These are phyloP conservation scores for Aporrectodea caliginosa DNA, from an alignment of 1,140 invertebrate species.

Conservation along the genomic window DNA sequence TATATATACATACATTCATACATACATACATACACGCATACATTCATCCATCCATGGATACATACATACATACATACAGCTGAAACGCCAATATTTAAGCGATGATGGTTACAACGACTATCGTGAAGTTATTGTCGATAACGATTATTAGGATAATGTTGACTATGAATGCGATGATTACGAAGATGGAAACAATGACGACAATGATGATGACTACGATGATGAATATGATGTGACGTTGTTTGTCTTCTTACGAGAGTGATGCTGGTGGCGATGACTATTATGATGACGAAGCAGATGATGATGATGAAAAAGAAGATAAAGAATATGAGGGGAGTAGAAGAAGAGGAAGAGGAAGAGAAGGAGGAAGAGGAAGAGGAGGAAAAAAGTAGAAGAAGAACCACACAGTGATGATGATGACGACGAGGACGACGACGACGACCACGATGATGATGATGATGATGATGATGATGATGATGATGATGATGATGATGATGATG, in stretches of 20 bases:
- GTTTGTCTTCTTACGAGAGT: too few species aligned
- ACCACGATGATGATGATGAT: not conserved
- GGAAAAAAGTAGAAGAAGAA: not conserved
- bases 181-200: too few species aligned
- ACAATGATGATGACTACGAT: too few species aligned
- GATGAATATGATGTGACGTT: too few species aligned
- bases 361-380: too few species aligned
- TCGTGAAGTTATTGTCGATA: not conserved
- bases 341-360: too few species aligned
- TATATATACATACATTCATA: not conserved
- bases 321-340: too few species aligned
- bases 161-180: not conserved
- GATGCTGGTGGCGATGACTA: too few species aligned
- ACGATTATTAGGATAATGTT: not conserved
- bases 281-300: too few species aligned
- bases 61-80: too few species aligned
- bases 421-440: not conserved
- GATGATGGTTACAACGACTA: not conserved
- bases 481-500: constrained; percentile 1
- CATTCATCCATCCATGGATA: too few species aligned
- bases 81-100: not conserved
- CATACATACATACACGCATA: not conserved
- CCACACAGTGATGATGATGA: not conserved
- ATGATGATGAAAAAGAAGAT: too few species aligned
- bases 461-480: not conserved